Conservation (phyloP, 2,888 invertebrate species). For the Brachypterus glaber region DNA sequence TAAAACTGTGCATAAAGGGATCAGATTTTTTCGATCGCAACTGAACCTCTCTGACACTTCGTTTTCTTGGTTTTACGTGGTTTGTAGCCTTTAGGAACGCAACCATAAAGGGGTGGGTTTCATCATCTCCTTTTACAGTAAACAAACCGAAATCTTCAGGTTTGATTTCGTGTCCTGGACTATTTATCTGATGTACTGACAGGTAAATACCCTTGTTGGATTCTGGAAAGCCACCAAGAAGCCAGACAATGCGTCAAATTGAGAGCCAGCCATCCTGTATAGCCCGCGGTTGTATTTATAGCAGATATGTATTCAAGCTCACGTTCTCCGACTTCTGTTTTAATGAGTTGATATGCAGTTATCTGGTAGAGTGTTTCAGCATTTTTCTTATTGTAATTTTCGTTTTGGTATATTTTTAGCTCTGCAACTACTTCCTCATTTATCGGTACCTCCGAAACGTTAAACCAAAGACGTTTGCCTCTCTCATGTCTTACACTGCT, state of each 20-base stretch:
- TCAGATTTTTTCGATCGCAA: conserved; percentile 46
- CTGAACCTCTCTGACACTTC: conserved; percentile 49
- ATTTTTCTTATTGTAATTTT: conserved; percentile 41
- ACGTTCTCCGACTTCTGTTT: conserved; percentile 56
- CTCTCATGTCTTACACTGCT: conserved; percentile 72
- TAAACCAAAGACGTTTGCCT: conserved; percentile 86
- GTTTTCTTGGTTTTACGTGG: conserved; percentile 46
- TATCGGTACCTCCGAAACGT: conserved; percentile 75
- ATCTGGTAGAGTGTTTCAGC: conserved; percentile 52
- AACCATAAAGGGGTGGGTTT: conserved; percentile 86
- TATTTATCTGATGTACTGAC: conserved; percentile 62
- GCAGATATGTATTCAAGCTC: conserved; percentile 66
- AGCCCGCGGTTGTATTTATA: conserved; percentile 64
- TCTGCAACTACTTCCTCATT: conserved; percentile 81
- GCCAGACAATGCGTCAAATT: conserved; percentile 72
- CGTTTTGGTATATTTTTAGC: conserved; percentile 68
- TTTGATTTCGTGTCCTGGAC: conserved; percentile 67
- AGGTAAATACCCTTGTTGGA: conserved; percentile 80
- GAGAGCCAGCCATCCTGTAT: conserved; percentile 79
- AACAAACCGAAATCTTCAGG: conserved; percentile 79
- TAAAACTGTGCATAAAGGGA: conserved; percentile 19
- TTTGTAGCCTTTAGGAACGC: conserved; percentile 69
- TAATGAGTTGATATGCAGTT: conserved; percentile 56
- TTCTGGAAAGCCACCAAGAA: conserved; percentile 67
- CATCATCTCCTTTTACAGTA: conserved; percentile 64